Evolutionary conservation across 1,140 invertebrate genomes (phyloP).

Genomic region (Macrocentrus cingulum): DNA sequence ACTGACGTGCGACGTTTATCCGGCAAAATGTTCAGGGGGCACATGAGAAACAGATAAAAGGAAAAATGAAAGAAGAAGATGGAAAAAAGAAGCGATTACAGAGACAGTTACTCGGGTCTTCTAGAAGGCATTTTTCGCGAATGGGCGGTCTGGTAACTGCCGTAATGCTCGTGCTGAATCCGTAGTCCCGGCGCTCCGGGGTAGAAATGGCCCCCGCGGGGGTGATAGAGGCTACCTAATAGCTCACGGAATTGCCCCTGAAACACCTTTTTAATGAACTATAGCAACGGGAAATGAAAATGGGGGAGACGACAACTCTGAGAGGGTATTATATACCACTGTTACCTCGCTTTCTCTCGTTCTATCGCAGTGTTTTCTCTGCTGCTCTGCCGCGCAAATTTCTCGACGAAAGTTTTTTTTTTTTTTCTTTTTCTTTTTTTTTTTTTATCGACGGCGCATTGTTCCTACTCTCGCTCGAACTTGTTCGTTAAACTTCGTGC

Average conservation of each 20-base stretch:
- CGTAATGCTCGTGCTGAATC: slow-evolving; percentile 53
- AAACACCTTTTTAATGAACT: slow-evolving; percentile 75
- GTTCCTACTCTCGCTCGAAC: slow-evolving; percentile 14
- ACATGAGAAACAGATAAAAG: slow-evolving; percentile 24
- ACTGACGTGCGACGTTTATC: too few relatives aligned
- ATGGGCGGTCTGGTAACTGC: slow-evolving; percentile 44
- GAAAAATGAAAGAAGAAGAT: slow-evolving; percentile 34
- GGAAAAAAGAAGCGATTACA: slow-evolving; percentile 33
- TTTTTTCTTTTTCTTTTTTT: too few relatives aligned
- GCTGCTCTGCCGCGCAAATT: background rate
- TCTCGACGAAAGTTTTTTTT: slow-evolving; percentile 13
- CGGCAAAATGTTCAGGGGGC: too few relatives aligned
- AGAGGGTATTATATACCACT: slow-evolving; percentile 7
- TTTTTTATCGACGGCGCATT: slow-evolving; percentile 29
- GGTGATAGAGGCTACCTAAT: slow-evolving; percentile 68
- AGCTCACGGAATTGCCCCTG: slow-evolving; percentile 67
- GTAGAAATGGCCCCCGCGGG: slow-evolving; percentile 63
- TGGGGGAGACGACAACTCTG: slow-evolving; percentile 47
- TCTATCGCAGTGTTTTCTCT: background rate
- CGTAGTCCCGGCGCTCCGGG: slow-evolving; percentile 36
- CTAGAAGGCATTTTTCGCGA: slow-evolving; percentile 27
- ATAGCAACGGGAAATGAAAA: slow-evolving; percentile 68
- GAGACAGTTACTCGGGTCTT: slow-evolving; percentile 19
- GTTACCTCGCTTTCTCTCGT: background rate
- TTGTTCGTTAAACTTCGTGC: slow-evolving; percentile 19